These are phyloP conservation scores for Anarsia innoxiella DNA, from an alignment of 2,888 invertebrate species.

Conservation along the genomic window DNA sequence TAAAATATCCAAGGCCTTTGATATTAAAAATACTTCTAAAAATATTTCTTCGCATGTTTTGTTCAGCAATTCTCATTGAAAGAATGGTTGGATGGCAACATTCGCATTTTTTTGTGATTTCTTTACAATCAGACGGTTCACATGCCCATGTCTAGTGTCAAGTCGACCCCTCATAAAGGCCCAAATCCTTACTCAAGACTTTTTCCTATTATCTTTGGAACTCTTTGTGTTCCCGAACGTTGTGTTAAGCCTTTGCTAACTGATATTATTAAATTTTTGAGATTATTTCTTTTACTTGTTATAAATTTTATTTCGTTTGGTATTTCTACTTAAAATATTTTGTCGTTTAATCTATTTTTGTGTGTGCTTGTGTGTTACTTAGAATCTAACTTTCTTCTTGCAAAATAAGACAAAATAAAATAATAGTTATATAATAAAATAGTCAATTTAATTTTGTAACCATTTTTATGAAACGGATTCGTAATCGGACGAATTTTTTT, in stretches of 20 bases:
- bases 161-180: constrained; percentile 3
- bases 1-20: too few species aligned
- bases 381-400: too few species aligned
- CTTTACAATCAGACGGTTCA: constrained; percentile 6
- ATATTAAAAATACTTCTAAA: too few species aligned
- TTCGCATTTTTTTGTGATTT: constrained; percentile 6
- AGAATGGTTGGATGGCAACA: constrained; percentile 1
- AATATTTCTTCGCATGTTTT: too few species aligned
- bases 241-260: constrained; percentile 5
- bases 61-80: too few species aligned
- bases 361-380: too few species aligned
- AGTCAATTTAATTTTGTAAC: too few species aligned
- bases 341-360: too few species aligned
- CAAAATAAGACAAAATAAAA: too few species aligned
- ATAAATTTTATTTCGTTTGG: background rate
- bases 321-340: background rate
- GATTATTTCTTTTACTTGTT: constrained; percentile 2
- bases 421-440: too few species aligned
- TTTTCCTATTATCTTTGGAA: background rate
- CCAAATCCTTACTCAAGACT: background rate
- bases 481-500: too few species aligned
- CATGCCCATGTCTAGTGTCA: constrained; percentile 2
- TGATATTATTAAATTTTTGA: constrained; percentile 7
- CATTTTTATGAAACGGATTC: too few species aligned
- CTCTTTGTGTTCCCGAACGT: background rate